Evolutionary conservation across 2,113 vertebrate species (phyloP).

Genomic region (Mustela nigripes): DNA sequence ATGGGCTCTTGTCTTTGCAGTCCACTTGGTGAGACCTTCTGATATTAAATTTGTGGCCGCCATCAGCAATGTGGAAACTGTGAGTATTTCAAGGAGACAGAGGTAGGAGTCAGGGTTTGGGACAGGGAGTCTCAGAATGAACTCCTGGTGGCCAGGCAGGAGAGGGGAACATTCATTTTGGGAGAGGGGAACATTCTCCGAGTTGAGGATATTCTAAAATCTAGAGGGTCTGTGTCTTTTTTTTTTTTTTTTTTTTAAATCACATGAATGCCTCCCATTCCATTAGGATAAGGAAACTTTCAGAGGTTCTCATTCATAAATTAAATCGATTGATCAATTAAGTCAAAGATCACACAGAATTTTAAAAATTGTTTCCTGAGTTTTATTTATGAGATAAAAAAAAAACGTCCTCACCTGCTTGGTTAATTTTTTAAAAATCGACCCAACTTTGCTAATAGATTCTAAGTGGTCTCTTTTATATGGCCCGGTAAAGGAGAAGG

Average conservation of each 20-base stretch:
- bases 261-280: background rate
- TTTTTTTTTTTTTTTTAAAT: background rate
- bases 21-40: constrained; percentile 87
- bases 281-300: background rate
- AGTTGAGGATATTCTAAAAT: background rate
- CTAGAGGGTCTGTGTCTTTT: background rate
- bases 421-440: background rate
- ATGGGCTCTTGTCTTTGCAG: constrained; percentile 78
- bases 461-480: background rate
- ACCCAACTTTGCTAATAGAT: background rate
- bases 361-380: background rate
- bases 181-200: background rate
- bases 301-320: background rate
- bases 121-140: background rate
- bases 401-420: background rate
- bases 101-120: background rate
- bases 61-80: constrained; percentile 84
- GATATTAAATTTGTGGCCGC: constrained; percentile 87
- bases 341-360: background rate
- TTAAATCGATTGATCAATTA: background rate
- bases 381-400: background rate
- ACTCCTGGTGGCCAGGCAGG: background rate
- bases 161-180: background rate
- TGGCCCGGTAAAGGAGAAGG: background rate
- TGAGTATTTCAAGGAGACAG: constrained; percentile 84